phyloP scores from a whole-genome alignment of 2,888 invertebrate species.

The Eristalis arbustorum region DNA sequence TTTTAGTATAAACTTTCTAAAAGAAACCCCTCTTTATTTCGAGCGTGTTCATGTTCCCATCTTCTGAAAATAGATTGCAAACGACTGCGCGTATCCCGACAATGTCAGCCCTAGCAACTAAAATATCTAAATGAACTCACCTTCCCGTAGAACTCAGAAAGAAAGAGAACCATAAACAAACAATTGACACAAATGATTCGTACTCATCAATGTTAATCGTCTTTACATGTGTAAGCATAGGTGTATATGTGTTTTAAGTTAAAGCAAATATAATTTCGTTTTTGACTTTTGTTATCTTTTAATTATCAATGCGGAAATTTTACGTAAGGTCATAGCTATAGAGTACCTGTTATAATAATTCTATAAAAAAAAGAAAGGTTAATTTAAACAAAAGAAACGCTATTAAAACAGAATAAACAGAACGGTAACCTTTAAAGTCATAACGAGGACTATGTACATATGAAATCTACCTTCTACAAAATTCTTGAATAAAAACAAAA shows the following conservation, averaged over 20 bases:
- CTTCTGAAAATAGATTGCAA: too few species aligned
- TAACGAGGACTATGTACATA: slow-evolving; percentile 51
- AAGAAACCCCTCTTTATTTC: too few species aligned
- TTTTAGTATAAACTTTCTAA: too few species aligned
- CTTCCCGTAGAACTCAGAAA: too few species aligned
- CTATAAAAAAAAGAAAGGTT: slow-evolving; percentile 71
- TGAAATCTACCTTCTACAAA: slow-evolving; percentile 50
- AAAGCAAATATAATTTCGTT: slow-evolving; percentile 27
- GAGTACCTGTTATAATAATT: slow-evolving; percentile 79
- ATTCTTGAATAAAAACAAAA: slow-evolving; percentile 50
- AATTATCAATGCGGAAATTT: slow-evolving; percentile 67
- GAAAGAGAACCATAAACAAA: background rate
- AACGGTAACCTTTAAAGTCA: slow-evolving; percentile 24
- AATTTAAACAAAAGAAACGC: slow-evolving; percentile 43
- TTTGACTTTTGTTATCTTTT: slow-evolving; percentile 15
- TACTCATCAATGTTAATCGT: slow-evolving; percentile 24
- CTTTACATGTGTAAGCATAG: slow-evolving; percentile 32
- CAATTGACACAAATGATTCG: background rate
- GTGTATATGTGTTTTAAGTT: slow-evolving; percentile 27
- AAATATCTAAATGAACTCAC: too few species aligned
- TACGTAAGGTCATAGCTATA: slow-evolving; percentile 80
- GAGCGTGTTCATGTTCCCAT: too few species aligned
- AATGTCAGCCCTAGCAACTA: too few species aligned
- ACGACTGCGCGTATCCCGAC: too few species aligned
- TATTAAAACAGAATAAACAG: slow-evolving; percentile 35